Percentiles rank a stretch among this genome's conserved stretches.
Conservation (phyloP, 1,140 invertebrate species). For the Lepeophtheirus salmonis region DNA sequence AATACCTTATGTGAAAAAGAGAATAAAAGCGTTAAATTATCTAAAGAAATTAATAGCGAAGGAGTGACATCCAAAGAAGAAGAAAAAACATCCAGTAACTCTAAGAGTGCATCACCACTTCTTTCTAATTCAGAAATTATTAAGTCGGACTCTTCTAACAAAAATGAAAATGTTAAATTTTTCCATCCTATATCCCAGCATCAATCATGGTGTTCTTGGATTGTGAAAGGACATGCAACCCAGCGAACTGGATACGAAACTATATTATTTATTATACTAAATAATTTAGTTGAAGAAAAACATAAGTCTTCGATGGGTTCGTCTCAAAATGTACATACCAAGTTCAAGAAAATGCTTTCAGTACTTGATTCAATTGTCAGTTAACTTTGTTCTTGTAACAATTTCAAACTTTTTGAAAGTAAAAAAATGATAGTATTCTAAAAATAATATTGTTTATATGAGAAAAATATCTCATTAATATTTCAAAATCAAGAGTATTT, state of each 20-base stretch:
- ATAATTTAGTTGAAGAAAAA: background rate
- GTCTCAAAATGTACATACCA: background rate
- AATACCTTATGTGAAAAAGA: too few species aligned
- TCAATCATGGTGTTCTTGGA: background rate
- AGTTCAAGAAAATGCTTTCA: background rate
- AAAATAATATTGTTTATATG: too few species aligned
- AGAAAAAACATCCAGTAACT: background rate
- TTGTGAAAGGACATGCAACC: background rate
- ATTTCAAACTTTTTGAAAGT: too few species aligned
- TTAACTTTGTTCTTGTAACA: too few species aligned
- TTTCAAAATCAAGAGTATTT: too few species aligned
- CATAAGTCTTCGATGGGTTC: background rate
- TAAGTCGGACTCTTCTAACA: background rate
- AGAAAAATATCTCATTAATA: too few species aligned
- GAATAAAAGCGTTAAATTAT: background rate
- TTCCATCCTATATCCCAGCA: background rate
- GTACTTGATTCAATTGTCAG: background rate
- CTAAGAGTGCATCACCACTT: background rate
- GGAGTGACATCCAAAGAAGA: background rate
- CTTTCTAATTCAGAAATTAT: background rate
- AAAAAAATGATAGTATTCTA: too few species aligned
- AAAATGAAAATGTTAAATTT: background rate
- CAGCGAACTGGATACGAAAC: background rate
- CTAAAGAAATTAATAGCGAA: background rate
- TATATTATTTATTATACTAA: background rate